phyloP scores from a whole-genome alignment of 2,888 invertebrate genomes.

The Cryptophagus acutangulus region DNA sequence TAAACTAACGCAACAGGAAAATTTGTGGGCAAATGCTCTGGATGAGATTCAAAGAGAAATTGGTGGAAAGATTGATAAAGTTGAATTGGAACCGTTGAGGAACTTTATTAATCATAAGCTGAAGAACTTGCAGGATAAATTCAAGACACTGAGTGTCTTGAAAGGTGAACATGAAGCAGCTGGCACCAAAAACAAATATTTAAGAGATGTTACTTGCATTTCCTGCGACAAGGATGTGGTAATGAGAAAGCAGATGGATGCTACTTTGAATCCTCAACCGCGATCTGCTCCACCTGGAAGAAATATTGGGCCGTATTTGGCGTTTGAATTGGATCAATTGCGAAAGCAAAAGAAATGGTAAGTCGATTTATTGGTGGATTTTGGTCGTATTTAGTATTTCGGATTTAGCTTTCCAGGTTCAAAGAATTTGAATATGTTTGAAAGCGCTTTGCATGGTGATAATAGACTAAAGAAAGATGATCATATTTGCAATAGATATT shows the following conservation, averaged over 20 bases:
- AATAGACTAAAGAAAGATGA: slow-evolving; percentile 35
- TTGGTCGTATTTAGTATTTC: not conserved
- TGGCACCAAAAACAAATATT: slow-evolving; percentile 61
- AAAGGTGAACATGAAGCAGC: slow-evolving; percentile 66
- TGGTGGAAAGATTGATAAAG: slow-evolving; percentile 61
- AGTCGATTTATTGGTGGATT: slow-evolving; percentile 11
- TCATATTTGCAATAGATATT: slow-evolving; percentile 66
- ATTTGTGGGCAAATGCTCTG: slow-evolving; percentile 61
- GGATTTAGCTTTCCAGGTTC: slow-evolving; percentile 40
- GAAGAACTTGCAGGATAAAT: slow-evolving; percentile 56
- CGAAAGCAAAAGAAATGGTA: slow-evolving; percentile 52
- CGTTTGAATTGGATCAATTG: slow-evolving; percentile 62
- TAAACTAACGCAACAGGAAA: slow-evolving; percentile 60
- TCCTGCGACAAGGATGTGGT: slow-evolving; percentile 72
- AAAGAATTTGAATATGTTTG: slow-evolving; percentile 48
- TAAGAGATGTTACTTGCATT: slow-evolving; percentile 68
- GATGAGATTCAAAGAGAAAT: slow-evolving; percentile 64
- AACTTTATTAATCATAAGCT: slow-evolving; percentile 61
- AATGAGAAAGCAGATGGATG: slow-evolving; percentile 58
- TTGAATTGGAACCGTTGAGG: slow-evolving; percentile 59
- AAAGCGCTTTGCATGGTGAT: slow-evolving; percentile 39
- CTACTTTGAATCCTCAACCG: slow-evolving; percentile 48
- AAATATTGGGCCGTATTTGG: slow-evolving; percentile 66
- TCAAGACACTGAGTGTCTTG: slow-evolving; percentile 56
- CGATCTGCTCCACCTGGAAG: slow-evolving; percentile 54